A percentile compares a stretch with the other conserved stretches of the same genome.
These are phyloP conservation scores for Conopomorpha cramerella DNA, from an alignment of 1,140 invertebrate genomes.

Conservation along the genomic window DNA sequence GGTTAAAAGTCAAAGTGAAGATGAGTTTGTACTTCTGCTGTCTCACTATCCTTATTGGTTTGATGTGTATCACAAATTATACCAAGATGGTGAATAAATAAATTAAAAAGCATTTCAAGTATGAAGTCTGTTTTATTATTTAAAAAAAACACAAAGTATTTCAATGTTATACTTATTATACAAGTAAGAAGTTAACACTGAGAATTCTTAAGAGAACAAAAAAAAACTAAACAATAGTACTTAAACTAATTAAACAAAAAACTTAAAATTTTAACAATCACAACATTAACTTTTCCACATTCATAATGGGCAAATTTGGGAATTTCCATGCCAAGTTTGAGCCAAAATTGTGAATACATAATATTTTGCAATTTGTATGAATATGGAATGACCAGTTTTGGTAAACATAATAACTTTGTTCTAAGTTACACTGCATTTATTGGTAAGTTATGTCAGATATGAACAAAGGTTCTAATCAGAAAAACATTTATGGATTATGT, in stretches of 20 bases:
- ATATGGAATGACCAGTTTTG: background rate
- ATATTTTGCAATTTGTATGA: background rate
- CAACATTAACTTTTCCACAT: no score
- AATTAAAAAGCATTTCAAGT: background rate
- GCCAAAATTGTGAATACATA: background rate
- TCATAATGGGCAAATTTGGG: background rate
- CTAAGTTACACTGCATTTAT: no score
- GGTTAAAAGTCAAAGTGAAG: slow-evolving; percentile 20
- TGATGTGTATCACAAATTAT: slow-evolving; percentile 16
- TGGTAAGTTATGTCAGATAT: no score
- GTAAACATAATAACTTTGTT: background rate
- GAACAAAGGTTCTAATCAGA: no score
- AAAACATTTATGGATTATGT: no score
- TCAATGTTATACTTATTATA: background rate
- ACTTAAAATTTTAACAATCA: no score
- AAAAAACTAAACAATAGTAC: background rate
- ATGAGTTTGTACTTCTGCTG: slow-evolving; percentile 32
- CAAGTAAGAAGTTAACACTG: background rate
- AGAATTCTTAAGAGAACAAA: background rate
- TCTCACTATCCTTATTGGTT: slow-evolving; percentile 43
- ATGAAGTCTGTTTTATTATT: background rate
- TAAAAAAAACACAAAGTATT: background rate
- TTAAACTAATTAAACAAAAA: background rate
- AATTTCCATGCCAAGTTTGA: background rate
- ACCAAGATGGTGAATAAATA: background rate